phyloP scores from a whole-genome alignment of 2,888 invertebrate species.

The Drosophila putrida region DNA sequence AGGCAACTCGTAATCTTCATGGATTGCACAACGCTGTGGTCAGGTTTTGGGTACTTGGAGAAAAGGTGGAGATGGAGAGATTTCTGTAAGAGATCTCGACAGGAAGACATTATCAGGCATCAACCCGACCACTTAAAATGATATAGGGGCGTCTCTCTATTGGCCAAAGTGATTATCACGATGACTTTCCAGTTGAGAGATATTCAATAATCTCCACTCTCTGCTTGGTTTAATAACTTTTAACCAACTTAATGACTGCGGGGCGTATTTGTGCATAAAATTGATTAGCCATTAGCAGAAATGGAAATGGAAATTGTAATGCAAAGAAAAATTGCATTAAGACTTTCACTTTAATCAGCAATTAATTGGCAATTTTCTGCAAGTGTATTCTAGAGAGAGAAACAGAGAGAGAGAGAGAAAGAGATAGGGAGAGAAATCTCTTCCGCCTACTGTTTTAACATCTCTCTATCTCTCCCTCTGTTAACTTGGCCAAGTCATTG shows the following conservation, averaged over 20 bases:
- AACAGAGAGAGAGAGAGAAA: conserved; percentile 2
- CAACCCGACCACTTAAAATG: conserved; percentile 20
- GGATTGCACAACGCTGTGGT: conserved; percentile 50
- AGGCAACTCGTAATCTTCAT: conserved; percentile 36
- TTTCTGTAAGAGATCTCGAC: not conserved
- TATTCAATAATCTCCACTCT: conserved; percentile 52
- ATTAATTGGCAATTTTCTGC: conserved; percentile 27
- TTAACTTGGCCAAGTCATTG: conserved; percentile 23
- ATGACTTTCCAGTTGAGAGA: conserved; percentile 3
- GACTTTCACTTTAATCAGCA: conserved; percentile 65
- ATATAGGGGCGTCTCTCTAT: conserved; percentile 17
- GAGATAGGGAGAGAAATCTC: conserved; percentile 13
- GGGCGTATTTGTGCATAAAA: conserved; percentile 43
- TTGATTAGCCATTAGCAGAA: conserved; percentile 60
- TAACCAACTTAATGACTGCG: conserved; percentile 28
- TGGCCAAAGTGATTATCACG: conserved; percentile 1
- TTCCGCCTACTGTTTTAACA: conserved; percentile 8
- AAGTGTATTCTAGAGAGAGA: conserved; percentile 42
- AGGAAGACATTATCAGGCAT: conserved; percentile 45
- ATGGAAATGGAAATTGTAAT: conserved; percentile 35
- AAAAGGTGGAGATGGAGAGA: not conserved
- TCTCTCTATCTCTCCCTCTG: not conserved
- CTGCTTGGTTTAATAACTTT: conserved; percentile 19
- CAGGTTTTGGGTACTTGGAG: conserved; percentile 5
- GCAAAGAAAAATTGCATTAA: conserved; percentile 10